Conservation (phyloP, 2,797 vertebrate genomes). For the Macropodus opercularis region DNA sequence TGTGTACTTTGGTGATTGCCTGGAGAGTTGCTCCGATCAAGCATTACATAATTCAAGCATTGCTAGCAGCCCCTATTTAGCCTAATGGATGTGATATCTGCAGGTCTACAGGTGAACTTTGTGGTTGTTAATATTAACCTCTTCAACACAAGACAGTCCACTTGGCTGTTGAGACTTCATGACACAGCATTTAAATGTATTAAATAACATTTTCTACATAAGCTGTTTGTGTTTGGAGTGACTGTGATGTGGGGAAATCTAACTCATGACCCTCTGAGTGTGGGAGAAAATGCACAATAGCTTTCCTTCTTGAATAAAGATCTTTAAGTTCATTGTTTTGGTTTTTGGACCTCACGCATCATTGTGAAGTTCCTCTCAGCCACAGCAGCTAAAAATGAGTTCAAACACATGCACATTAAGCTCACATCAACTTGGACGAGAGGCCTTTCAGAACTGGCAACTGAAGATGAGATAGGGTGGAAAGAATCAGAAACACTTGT, state of each 20-base stretch:
- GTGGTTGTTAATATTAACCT: slow-evolving; percentile 23
- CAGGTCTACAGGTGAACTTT: slow-evolving; percentile 11
- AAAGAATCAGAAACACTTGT: not conserved
- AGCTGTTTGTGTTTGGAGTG: not conserved
- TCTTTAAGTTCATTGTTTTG: no score
- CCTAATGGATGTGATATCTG: slow-evolving; percentile 53
- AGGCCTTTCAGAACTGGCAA: not conserved
- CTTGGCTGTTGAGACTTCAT: not conserved
- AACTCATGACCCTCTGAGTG: not conserved
- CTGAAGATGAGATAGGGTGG: not conserved
- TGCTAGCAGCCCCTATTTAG: slow-evolving; percentile 29
- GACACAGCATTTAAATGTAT: not conserved
- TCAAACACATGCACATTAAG: no score
- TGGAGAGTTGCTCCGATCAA: slow-evolving; percentile 51
- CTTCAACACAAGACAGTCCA: not conserved
- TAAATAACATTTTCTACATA: not conserved
- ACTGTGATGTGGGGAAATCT: not conserved
- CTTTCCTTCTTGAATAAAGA: no score
- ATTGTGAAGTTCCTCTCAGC: no score
- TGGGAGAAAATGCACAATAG: no score
- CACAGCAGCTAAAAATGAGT: no score
- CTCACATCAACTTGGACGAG: not conserved
- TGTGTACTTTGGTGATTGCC: slow-evolving; percentile 70
- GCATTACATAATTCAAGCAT: slow-evolving; percentile 71
- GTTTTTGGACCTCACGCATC: no score